Evolutionary conservation across 2,888 invertebrate species (phyloP).

Genomic region (Hydraecia micacea): DNA sequence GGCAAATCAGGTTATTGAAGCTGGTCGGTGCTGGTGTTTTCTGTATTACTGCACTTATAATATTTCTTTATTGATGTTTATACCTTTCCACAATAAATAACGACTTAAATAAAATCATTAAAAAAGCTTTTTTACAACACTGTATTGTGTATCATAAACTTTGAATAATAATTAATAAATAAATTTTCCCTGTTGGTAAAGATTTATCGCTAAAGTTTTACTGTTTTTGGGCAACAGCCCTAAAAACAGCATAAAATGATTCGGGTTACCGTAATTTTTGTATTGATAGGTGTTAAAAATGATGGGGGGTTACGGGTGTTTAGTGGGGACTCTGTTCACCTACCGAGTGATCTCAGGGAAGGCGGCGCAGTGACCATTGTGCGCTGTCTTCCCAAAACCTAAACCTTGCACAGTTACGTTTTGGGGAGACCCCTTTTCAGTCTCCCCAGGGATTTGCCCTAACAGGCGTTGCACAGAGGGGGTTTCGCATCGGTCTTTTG

Average conservation of each 20-base stretch:
- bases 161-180: conserved; percentile 47
- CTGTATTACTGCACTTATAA: conserved; percentile 3
- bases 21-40: too few relatives aligned
- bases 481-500: too few relatives aligned
- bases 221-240: not conserved
- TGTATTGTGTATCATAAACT: conserved; percentile 32
- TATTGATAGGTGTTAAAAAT: not conserved
- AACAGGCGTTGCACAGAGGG: too few relatives aligned
- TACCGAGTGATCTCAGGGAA: too few relatives aligned
- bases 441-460: too few relatives aligned
- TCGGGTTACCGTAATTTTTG: not conserved
- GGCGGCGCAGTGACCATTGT: too few relatives aligned
- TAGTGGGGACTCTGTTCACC: too few relatives aligned
- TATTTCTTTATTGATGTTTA: not conserved
- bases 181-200: conserved; percentile 11
- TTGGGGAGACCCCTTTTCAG: too few relatives aligned
- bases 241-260: not conserved
- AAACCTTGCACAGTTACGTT: too few relatives aligned
- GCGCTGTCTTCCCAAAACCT: too few relatives aligned
- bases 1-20: too few relatives aligned
- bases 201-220: conserved; percentile 20
- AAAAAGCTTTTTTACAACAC: conserved; percentile 30
- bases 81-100: conserved; percentile 27
- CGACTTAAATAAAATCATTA: conserved; percentile 22
- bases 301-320: too few relatives aligned